These are phyloP conservation scores for Archips crataeganus DNA, from an alignment of 2,888 invertebrate species.

Conservation along the genomic window DNA sequence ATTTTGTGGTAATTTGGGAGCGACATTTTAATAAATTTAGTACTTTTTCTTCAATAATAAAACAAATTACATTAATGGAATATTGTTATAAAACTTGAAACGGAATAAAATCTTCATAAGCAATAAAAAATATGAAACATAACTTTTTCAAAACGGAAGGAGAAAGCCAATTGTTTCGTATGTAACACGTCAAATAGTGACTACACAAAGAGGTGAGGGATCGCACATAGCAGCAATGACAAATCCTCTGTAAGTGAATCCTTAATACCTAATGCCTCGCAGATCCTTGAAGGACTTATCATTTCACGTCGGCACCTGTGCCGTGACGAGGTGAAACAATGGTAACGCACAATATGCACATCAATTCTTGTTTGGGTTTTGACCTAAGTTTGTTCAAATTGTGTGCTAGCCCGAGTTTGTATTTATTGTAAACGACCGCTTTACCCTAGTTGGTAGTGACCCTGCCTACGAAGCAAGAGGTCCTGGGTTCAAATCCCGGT, in stretches of 20 bases:
- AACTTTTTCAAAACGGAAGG: no score
- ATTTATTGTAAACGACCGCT: background rate
- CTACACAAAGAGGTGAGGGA: slow-evolving; percentile 40
- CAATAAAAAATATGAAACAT: no score
- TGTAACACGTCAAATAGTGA: slow-evolving; percentile 15
- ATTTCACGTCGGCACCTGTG: slow-evolving; percentile 51
- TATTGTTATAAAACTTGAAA: no score
- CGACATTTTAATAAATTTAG: no score
- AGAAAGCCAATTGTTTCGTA: background rate
- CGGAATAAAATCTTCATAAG: no score
- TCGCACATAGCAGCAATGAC: slow-evolving; percentile 40
- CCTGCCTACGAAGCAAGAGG: no score
- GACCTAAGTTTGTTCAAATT: background rate
- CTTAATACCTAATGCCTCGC: slow-evolving; percentile 53
- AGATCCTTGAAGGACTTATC: slow-evolving; percentile 55
- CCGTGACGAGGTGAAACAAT: slow-evolving; percentile 29
- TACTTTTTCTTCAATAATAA: no score
- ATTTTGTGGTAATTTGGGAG: no score
- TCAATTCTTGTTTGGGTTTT: slow-evolving; percentile 21
- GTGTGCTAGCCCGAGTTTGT: background rate
- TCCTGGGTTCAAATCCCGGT: no score
- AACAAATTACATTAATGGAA: no score
- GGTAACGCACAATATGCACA: slow-evolving; percentile 39
- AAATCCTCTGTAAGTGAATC: slow-evolving; percentile 66
- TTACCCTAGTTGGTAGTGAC: no score